Base-by-base conservation (phyloP, 2,888 invertebrate genomes). In the Lomographa bimaculata region DNA sequence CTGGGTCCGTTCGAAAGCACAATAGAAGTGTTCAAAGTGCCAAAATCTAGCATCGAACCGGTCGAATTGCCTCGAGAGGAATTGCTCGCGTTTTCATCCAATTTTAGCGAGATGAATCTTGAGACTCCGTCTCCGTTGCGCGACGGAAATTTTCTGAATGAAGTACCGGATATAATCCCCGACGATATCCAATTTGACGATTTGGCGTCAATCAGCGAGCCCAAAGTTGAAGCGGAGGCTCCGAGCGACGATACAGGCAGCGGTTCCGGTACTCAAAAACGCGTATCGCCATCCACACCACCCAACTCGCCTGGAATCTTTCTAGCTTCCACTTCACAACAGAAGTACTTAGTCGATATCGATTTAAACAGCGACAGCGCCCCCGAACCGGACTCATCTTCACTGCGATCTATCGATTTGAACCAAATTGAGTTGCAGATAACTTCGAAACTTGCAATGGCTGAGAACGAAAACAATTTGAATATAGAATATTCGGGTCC, bases 1-100 rank as follows among this genome's bases (percentile, higher is more conserved):
- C 55, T 92, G 19, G 91, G 91, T 1, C 89, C 91, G 0, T 91
- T 91, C 52, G 91, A 91, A 50, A 91, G 87, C 54, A 79, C 89
- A 0, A 64, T 90, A 18, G 91, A 91, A 41, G 69, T 85, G 17
- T 90, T 83, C 58, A 90, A 86, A 56, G 87, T 84, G 1, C 57
- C 83, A 0, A 91, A 91, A 67, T 80, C 90, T 0, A 57, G 56
- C 0, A 16, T 54, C 6, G 85, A 90, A 21, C 60, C 79, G 17
- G 67, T 74, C 0, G 89, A 89, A 19, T 49, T 86, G 10, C 84
- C 84, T 0, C 84, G 82, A 51, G 90, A 89, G 54, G 90, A 90
- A 54, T 48, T 86, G n/a, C 50, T 90, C 12, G 87, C 90, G 3
- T 90, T 90, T 54, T 91, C 90, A 0, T 90, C 90, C 0, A 90